Base-by-base conservation (phyloP, 2,888 invertebrate species). In the Drosophila buzzatii region DNA sequence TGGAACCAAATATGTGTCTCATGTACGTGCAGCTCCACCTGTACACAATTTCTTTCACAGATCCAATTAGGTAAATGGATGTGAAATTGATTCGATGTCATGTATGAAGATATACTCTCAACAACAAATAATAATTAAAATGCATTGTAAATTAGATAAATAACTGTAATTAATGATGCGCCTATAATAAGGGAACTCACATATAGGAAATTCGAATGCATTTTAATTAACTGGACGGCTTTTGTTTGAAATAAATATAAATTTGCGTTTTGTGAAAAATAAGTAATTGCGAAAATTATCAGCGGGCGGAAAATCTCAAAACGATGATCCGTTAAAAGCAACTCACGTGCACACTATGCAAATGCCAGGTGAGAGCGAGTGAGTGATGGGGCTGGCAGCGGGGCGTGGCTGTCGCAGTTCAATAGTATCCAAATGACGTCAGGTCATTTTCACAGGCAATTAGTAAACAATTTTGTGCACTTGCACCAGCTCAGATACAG, bases 301-400 rank as follows among this genome's bases (percentile, higher is more conserved):
- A 55, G 52, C 16, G 20, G 44, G 53, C 51, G 41, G 37, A 33
- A 61, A 61, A 31, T 57, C 45, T 44, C 35, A 60, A 56, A 47
- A 41, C 37, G 39, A 12, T 18, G 55, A 27, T 27, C n/a, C 6
- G 51, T 44, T 14, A 49, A 75, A 64, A 59, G 55, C 20, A 42
- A 49, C 69, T 85, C 70, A 88, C 83, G 85, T 83, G 82, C 39
- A 33, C 67, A 27, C 56, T 61, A 73, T 82, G 72, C 73, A 79
- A 82, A 71, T 70, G 61, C 55, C 67, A 79, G 76, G 72, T 71
- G 62, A 42, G 35, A 37, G 57, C 53, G 52, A 41, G 44, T 16
- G 52, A 20, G 44, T 14, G 57, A 23, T 49, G 49, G 31, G 49
- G 27, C 31, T n/a, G 6, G 27, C 39, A 14, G 9, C 18, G 16